These are phyloP conservation scores for Catagonus wagneri DNA, from an alignment of 2,113 vertebrate genomes.

Conservation along the genomic window DNA sequence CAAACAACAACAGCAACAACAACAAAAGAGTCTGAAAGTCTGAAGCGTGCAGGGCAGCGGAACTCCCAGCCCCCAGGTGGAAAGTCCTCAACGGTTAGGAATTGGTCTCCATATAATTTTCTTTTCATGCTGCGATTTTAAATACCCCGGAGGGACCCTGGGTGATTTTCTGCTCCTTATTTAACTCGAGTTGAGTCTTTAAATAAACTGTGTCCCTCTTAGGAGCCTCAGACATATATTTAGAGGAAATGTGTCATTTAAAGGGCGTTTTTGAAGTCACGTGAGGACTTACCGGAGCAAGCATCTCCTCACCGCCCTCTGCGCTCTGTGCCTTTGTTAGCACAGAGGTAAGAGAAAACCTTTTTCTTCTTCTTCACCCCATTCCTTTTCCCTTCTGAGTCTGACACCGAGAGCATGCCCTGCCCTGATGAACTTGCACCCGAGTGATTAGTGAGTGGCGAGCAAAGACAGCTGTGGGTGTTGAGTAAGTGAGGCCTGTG, in stretches of 20 bases:
- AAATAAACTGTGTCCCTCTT: conserved; percentile 49
- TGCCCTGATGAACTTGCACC: background rate
- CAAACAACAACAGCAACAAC: no score
- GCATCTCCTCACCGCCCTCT: background rate
- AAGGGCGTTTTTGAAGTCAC: conserved; percentile 25
- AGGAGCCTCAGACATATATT: background rate
- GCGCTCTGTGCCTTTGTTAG: background rate
- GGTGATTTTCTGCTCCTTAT: conserved; percentile 35
- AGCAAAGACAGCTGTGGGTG: background rate
- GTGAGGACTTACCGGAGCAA: background rate
- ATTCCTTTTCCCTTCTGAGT: background rate
- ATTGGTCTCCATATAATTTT: background rate
- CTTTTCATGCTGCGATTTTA: background rate
- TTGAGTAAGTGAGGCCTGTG: background rate
- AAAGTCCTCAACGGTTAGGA: background rate
- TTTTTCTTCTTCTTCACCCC: background rate
- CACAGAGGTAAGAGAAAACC: background rate
- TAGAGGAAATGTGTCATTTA: conserved; percentile 38
- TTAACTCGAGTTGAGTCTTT: conserved; percentile 22
- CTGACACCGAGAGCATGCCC: background rate
- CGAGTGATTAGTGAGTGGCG: background rate
- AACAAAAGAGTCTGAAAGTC: background rate
- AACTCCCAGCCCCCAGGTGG: background rate
- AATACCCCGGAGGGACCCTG: background rate
- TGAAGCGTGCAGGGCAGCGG: background rate